Evolutionary conservation across 2,797 vertebrate species (phyloP).

Genomic region (Rhabdomys pumilio): DNA sequence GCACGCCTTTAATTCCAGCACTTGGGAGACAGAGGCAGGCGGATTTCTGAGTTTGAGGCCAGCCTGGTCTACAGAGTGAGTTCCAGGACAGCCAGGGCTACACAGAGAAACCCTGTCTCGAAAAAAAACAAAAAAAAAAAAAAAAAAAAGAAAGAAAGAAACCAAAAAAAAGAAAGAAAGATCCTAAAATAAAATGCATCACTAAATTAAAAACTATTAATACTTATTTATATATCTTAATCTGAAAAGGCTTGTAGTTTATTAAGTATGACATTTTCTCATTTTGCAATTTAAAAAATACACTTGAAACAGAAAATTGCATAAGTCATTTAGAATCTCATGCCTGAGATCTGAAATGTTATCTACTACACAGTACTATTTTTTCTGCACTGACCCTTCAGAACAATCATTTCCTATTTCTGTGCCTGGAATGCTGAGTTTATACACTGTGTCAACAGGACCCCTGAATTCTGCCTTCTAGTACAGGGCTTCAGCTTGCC

Average conservation of each 20-base stretch:
- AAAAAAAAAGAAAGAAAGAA: too few species aligned
- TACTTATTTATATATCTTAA: neutral
- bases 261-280: neutral
- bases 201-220: constrained; percentile 36
- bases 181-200: neutral
- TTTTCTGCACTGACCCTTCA: neutral
- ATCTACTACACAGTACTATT: neutral
- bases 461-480: neutral
- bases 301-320: neutral
- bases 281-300: neutral
- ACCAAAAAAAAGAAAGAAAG: too few species aligned
- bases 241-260: neutral
- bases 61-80: too few species aligned
- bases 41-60: too few species aligned
- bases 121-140: too few species aligned
- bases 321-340: neutral
- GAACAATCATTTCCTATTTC: neutral
- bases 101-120: too few species aligned
- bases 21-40: too few species aligned
- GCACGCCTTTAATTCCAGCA: too few species aligned
- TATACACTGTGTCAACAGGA: neutral
- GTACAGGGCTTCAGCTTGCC: neutral
- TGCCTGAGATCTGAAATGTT: neutral
- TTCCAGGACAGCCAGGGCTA: too few species aligned
- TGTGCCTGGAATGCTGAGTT: neutral